Percentiles rank a stretch among this genome's conserved stretches.
phyloP scores from a whole-genome alignment of 2,888 invertebrate genomes.

The Gibbula magus region DNA sequence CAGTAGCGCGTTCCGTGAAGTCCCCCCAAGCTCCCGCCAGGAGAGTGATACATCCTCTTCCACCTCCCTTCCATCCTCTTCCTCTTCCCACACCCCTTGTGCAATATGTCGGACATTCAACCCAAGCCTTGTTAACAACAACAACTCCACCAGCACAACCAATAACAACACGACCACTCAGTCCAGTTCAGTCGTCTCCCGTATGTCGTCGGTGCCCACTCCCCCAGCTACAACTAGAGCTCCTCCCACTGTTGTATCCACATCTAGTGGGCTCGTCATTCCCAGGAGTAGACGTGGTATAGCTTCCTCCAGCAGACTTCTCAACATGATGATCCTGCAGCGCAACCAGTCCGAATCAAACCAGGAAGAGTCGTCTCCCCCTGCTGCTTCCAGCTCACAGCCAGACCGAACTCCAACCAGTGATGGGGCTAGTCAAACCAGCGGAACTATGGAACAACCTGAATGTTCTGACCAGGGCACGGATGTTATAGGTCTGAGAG shows the following conservation, averaged over 20 bases:
- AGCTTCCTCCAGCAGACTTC: not conserved
- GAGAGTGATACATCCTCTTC: not conserved
- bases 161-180: not conserved
- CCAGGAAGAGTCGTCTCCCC: not conserved
- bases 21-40: not conserved
- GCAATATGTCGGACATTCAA: conserved; percentile 12
- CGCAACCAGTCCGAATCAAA: not conserved
- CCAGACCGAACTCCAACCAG: not conserved
- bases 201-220: not conserved
- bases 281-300: not conserved
- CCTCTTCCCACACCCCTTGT: conserved; percentile 6
- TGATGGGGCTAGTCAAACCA: conserved; percentile 45
- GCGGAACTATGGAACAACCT: conserved; percentile 38
- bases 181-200: not conserved
- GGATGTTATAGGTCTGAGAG: conserved; percentile 36
- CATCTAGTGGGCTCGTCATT: not conserved
- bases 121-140: not conserved
- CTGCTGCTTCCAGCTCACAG: conserved; percentile 10
- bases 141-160: not conserved
- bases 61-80: not conserved
- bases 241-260: not conserved
- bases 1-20: conserved; percentile 21
- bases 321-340: not conserved
- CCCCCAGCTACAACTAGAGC: not conserved
- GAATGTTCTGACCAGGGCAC: conserved; percentile 42